phyloP scores from a whole-genome alignment of 2,888 invertebrate species.

The Dicyrtoma fusca region DNA sequence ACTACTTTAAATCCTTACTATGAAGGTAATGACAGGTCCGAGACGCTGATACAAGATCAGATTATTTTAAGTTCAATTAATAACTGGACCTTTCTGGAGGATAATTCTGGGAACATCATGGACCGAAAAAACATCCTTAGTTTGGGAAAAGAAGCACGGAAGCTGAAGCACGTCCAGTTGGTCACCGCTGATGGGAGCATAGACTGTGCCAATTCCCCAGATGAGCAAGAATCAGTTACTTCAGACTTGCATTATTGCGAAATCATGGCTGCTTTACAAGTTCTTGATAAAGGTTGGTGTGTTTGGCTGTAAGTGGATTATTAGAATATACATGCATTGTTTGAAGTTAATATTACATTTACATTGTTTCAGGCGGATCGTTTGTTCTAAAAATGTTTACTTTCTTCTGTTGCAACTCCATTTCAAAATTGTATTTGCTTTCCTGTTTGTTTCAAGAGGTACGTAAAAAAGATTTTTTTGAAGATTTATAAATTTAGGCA shows the following conservation, averaged over 20 bases:
- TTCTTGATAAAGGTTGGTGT: conserved; percentile 70
- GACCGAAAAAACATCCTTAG: conserved; percentile 69
- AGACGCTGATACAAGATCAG: conserved; percentile 82
- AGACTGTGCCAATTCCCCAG: conserved; percentile 80
- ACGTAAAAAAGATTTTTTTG: no score
- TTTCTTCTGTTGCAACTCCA: conserved; percentile 79
- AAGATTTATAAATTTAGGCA: no score
- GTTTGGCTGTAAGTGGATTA: no score
- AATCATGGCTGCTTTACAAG: conserved; percentile 72
- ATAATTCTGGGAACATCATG: conserved; percentile 84
- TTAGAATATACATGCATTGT: not conserved
- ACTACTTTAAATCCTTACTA: conserved; percentile 89
- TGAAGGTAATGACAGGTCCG: conserved; percentile 70
- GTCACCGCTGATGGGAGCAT: conserved; percentile 95
- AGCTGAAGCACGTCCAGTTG: conserved; percentile 59
- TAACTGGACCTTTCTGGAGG: conserved; percentile 85
- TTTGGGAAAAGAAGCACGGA: conserved; percentile 64
- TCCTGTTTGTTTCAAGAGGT: conserved; percentile 70
- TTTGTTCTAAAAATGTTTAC: conserved; percentile 90
- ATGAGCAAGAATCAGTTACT: conserved; percentile 81
- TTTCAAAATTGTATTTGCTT: conserved; percentile 78
- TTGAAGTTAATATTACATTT: not conserved
- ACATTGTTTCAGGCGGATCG: conserved; percentile 67
- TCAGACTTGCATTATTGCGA: conserved; percentile 82
- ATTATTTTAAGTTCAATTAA: conserved; percentile 76